Evolutionary conservation across 2,888 invertebrate species (phyloP).

Genomic region (Dolomedes plantarius): DNA sequence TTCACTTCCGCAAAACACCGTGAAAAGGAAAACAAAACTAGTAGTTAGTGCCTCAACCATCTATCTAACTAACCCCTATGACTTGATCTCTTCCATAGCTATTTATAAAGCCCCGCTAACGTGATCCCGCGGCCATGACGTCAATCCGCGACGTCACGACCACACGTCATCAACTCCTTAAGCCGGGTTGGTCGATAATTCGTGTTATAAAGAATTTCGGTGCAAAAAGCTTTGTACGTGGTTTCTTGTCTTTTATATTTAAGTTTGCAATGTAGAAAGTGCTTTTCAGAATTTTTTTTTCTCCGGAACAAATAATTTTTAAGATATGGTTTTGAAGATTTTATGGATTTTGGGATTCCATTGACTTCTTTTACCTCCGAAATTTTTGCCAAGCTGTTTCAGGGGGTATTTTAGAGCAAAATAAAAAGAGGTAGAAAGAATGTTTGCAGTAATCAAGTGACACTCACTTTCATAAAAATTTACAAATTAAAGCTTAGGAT

Average conservation of each 20-base stretch:
- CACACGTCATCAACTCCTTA: constrained; percentile 53
- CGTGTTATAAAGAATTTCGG: constrained; percentile 46
- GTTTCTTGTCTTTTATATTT: not conserved
- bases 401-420: no score
- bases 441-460: no score
- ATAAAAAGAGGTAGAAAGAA: no score
- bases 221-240: constrained; percentile 49
- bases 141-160: constrained; percentile 66
- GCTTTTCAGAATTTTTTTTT: not conserved
- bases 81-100: constrained; percentile 34
- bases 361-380: no score
- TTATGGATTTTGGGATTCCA: no score
- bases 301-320: not conserved
- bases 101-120: constrained; percentile 64
- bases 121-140: constrained; percentile 59
- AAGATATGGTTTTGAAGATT: not conserved
- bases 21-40: no score
- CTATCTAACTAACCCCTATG: constrained; percentile 21
- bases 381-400: no score
- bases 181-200: constrained; percentile 64
- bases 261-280: no score
- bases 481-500: no score
- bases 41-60: constrained; percentile 1
- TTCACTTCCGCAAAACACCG: no score
- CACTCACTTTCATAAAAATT: no score